Evolutionary conservation across 2,113 vertebrate species (phyloP).

Genomic region (Myiopsitta monachus): DNA sequence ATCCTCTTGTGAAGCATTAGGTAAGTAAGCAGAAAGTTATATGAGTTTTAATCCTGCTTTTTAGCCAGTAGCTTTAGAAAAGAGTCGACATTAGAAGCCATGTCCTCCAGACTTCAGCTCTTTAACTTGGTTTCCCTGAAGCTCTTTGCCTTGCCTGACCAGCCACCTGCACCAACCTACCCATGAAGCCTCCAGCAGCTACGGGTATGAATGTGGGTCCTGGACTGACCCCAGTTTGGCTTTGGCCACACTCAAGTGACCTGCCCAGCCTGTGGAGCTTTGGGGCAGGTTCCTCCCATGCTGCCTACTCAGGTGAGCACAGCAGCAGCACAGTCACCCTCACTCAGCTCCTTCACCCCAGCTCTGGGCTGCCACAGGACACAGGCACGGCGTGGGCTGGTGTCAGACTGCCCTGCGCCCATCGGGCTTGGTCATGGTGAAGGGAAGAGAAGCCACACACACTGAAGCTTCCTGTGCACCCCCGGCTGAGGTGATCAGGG

Average conservation of each 20-base stretch:
- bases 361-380: neutral
- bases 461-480: neutral
- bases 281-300: no score
- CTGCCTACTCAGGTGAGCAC: neutral
- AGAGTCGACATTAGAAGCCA: neutral
- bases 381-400: neutral
- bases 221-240: fast-evolving
- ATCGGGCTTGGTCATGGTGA: fast-evolving
- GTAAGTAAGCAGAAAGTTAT: neutral
- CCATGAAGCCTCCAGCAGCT: neutral
- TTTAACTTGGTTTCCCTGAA: neutral
- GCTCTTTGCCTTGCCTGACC: neutral
- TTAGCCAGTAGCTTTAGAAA: neutral
- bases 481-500: neutral
- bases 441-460: neutral
- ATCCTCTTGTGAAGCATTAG: neutral
- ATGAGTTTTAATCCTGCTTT: neutral
- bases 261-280: neutral
- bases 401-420: neutral
- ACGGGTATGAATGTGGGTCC: neutral
- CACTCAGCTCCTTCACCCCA: neutral
- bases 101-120: neutral
- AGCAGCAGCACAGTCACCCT: neutral
- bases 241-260: neutral
- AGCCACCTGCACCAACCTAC: no score